Evolutionary conservation across 2,797 vertebrate genomes (phyloP).

Genomic region (Rhinatrema bivittatum): DNA sequence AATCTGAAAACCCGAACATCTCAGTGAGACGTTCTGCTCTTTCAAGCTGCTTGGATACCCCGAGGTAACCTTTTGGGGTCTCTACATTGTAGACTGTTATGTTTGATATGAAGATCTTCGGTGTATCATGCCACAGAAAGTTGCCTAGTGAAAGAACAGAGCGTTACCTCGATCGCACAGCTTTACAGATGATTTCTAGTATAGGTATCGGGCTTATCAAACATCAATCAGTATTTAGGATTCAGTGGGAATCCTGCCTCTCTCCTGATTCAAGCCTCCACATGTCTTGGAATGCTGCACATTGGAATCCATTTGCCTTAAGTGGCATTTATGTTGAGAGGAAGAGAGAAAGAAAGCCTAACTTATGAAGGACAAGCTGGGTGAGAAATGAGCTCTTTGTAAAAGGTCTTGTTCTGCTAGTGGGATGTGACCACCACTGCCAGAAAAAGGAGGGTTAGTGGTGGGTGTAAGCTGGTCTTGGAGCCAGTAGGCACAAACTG

Average conservation of each 20-base stretch:
- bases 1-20: too few species aligned
- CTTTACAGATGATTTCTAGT: not conserved
- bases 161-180: not conserved
- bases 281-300: not conserved
- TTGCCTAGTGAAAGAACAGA: conserved; percentile 4
- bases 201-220: too few species aligned
- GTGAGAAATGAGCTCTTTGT: not conserved
- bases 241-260: not conserved
- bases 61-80: conserved; percentile 9
- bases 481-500: too few species aligned
- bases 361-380: too few species aligned
- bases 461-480: not conserved
- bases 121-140: conserved; percentile 9
- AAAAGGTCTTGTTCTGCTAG: not conserved
- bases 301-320: not conserved
- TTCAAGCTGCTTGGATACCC: not conserved
- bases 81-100: not conserved
- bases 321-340: not conserved
- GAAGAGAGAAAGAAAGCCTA: too few species aligned
- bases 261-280: not conserved
- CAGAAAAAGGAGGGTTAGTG: not conserved
- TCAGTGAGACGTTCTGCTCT: not conserved
- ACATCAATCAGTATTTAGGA: not conserved
- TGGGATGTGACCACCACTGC: not conserved
- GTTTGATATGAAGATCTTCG: conserved; percentile 15